A percentile compares a stretch with the other conserved stretches of the same genome.
Conservation (phyloP, 2,888 invertebrate species). For the Zootermopsis nevadensis region DNA sequence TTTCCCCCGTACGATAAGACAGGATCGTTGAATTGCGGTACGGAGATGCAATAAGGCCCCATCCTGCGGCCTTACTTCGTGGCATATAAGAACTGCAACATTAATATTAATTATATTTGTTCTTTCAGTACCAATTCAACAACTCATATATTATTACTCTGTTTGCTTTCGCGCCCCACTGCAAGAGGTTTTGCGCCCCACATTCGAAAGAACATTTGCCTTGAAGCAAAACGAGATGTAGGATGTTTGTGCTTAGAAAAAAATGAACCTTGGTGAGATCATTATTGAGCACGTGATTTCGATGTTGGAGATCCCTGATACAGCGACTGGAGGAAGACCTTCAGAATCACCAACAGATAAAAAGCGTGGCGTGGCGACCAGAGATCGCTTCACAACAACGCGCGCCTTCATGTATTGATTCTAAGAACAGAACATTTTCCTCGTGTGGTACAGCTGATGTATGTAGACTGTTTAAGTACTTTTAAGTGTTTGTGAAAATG, state of each 20-base stretch:
- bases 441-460: too few relatives aligned
- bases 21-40: too few relatives aligned
- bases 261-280: conserved; percentile 1
- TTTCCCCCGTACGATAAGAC: too few relatives aligned
- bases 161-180: conserved; percentile 4
- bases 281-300: conserved; percentile 15
- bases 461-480: too few relatives aligned
- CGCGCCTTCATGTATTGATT: background rate
- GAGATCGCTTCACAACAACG: background rate
- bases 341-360: conserved; percentile 4
- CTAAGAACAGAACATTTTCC: background rate
- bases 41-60: too few relatives aligned
- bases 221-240: background rate
- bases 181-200: background rate
- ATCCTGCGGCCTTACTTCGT: background rate
- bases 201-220: background rate
- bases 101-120: conserved; percentile 16
- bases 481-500: too few relatives aligned
- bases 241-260: background rate
- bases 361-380: background rate
- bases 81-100: background rate
- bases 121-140: conserved; percentile 17
- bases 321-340: conserved; percentile 12
- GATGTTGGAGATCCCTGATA: conserved; percentile 28
- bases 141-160: conserved; percentile 11